Evolutionary conservation across 2,797 vertebrate genomes (phyloP), one percentile per base, ranked within the genome.

Genomic region (Myoxocephalus aenaeus): DNA sequence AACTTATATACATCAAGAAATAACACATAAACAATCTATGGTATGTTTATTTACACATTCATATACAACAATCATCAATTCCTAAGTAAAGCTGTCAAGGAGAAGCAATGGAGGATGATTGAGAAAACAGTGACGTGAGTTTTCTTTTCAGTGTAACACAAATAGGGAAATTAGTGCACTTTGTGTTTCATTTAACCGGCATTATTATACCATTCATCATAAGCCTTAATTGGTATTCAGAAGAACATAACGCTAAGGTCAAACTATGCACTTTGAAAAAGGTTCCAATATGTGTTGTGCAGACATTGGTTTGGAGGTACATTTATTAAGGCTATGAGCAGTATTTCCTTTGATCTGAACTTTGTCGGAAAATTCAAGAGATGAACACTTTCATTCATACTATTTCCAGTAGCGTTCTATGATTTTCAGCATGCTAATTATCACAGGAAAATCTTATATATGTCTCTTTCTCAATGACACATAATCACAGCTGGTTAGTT

Each of bases 381-480:
- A 79, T 73, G 17, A 72, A 71, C 20, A 48, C 18, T 14, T 34
- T 13, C 12, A 42, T 42, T 42, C 40, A 13, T 42, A 58, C 9
- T 56, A 40, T 68, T 72, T 80, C 27, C 25, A 56, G 25, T 22
- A 48, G 34, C 22, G 44, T 51, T 66, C 64, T 73, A 50, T 85
- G 65, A 73, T 85, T 54, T 82, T 22, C 63, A 72, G 20, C 48
- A 32, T 68, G 58, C 34, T 77, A 54, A 86, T 85, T 84, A 73
- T 73, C 46, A 70, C n/a, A 69, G n/a, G 4, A 71, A 73, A 65
- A 70, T 20, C 57, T 68, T 25, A 71, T 42, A 51, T 42, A 53
- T n/a, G 29, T 13, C 11, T 68, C 32, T 66, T 77, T 83, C 56
- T 76, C 36, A 73, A 17, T 71, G 57, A 65, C 73, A 81, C 57